Evolutionary conservation across 2,888 invertebrate genomes (phyloP), one percentile per base, ranked within the genome.

Genomic region (Heliconius ismenius): DNA sequence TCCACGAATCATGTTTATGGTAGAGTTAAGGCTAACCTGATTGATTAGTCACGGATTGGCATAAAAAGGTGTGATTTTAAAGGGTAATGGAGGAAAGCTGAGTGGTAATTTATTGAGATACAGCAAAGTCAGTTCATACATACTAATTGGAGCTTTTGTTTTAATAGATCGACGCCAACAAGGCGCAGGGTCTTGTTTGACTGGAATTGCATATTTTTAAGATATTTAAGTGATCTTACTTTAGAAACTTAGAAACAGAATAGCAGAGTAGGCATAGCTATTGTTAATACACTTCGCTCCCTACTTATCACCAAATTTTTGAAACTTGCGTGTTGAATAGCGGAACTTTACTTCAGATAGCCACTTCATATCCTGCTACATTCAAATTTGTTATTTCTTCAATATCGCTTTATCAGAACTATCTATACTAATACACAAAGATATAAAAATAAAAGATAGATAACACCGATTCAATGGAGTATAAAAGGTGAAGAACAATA

Each of bases 71-170:
- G 77, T 74, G 65, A 79, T 79, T 79, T 78, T 74, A 78, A 79
- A 79, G 78, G 76, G 79, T 75, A 79, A 79, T 79, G 13, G 32
- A 77, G 76, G 78, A 79, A 79, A 78, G 79, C 75, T 24, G 36
- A 60, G 54, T 64, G 65, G 24, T 76, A 32, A 72, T 58, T 26
- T 58, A 63, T 76, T 70, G 49, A 72, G 70, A 76, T 72, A 72
- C 39, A 75, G 15, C 39, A 58, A 58, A 58, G 70, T 70, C 70
- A 58, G 54, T 54, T 58, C 54, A 58, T 58, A 70, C 70, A 70
- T 70, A 70, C 70, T 70, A 70, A 70, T 70, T 58, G 58, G n/a
- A 70, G 32, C 70, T 70, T 70, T 70, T 58, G 70, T 58, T 58
- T n/a, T 70, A 54, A 24, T 15, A 24, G 39, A 67, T 39, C 21